Conservation (phyloP, 1,140 invertebrate species). For the Vanessa tameamea region DNA sequence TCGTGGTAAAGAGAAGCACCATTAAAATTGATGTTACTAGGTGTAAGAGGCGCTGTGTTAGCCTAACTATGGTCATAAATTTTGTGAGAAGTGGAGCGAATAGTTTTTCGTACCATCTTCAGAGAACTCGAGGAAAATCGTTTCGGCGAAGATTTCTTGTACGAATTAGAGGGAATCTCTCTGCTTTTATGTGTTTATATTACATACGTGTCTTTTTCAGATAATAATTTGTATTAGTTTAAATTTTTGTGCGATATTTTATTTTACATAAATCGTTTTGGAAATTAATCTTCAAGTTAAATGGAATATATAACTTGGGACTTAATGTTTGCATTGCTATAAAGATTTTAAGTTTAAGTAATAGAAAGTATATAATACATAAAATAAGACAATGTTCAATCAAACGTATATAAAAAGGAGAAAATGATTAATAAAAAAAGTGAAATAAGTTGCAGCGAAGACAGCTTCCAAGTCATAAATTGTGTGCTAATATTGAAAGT, state of each 20-base stretch:
- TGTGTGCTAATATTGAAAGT: constrained; percentile 8
- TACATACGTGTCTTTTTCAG: background rate
- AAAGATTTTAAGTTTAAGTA: too few relatives aligned
- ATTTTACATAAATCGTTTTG: background rate
- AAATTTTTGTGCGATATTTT: background rate
- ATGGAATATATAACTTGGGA: too few relatives aligned
- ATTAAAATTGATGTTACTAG: constrained; percentile 20
- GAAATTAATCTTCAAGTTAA: too few relatives aligned
- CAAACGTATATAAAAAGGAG: background rate
- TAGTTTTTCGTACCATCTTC: constrained; percentile 25
- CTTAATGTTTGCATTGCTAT: too few relatives aligned
- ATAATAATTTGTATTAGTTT: background rate
- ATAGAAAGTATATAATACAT: background rate
- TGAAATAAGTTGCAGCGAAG: constrained; percentile 9
- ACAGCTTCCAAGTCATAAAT: constrained; percentile 1
- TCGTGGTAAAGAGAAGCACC: background rate
- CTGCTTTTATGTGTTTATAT: constrained; percentile 1
- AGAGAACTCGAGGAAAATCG: constrained; percentile 5
- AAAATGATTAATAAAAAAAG: background rate
- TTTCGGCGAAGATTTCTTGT: constrained; percentile 17
- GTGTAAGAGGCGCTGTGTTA: constrained; percentile 22
- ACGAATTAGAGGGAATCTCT: constrained; percentile 15
- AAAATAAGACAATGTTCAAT: background rate
- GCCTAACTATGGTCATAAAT: constrained; percentile 27
- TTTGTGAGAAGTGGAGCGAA: constrained; percentile 18